A percentile compares a stretch with the other conserved stretches of the same genome.
These are phyloP conservation scores for Acestrorhynchus altus DNA, from an alignment of 2,797 vertebrate species.

Conservation along the genomic window DNA sequence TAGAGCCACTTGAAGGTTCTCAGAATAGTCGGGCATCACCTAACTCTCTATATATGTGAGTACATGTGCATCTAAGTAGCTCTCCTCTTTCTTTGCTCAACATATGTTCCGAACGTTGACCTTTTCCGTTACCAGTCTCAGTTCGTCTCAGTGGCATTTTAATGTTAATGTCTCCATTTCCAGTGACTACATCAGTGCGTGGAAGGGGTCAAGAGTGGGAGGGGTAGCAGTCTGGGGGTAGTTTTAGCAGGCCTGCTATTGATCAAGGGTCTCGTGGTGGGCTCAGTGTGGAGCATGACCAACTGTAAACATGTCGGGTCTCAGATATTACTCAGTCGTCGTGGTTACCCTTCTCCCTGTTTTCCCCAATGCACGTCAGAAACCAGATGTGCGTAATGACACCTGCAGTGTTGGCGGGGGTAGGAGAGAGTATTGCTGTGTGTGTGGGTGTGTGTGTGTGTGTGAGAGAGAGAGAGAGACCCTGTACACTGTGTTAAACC, in stretches of 20 bases:
- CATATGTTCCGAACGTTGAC: slow-evolving; percentile 10
- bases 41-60: slow-evolving; percentile 63
- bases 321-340: slow-evolving; percentile 37
- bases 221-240: neutral
- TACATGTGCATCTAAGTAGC: slow-evolving; percentile 11
- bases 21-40: slow-evolving; percentile 61
- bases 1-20: slow-evolving; percentile 71
- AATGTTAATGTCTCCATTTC: slow-evolving; percentile 6
- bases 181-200: slow-evolving; percentile 9
- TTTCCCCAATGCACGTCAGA: neutral
- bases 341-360: neutral
- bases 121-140: slow-evolving; percentile 5
- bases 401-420: slow-evolving; percentile 22
- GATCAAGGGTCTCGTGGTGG: slow-evolving; percentile 16
- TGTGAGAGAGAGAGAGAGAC: neutral
- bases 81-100: neutral
- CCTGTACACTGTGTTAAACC: neutral
- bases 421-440: neutral
- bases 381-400: slow-evolving; percentile 40
- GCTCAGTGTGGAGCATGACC: neutral
- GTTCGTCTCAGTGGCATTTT: slow-evolving; percentile 27
- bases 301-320: slow-evolving; percentile 19
- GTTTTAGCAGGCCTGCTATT: slow-evolving; percentile 8
- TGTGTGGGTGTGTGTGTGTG: neutral
- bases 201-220: neutral